A percentile compares a stretch with the other conserved stretches of the same genome.
Conservation (phyloP, 2,888 invertebrate species). For the Anthophora plumipes region DNA sequence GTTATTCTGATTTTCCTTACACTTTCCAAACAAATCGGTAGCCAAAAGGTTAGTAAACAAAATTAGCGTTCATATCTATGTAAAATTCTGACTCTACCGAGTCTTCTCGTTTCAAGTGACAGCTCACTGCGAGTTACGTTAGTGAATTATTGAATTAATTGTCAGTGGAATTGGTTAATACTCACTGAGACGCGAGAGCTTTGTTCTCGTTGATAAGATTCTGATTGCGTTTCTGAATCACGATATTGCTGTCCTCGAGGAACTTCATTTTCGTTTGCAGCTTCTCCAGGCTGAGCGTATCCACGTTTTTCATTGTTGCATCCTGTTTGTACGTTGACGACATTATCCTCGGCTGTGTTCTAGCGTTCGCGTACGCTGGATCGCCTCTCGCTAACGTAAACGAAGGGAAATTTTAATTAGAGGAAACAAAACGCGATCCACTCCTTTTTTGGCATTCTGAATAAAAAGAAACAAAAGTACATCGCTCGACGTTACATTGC, state of each 20-base stretch:
- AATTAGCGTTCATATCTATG: too few species aligned
- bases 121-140: too few species aligned
- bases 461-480: too few species aligned
- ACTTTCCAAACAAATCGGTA: too few species aligned
- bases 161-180: too few species aligned
- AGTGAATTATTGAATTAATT: too few species aligned
- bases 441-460: too few species aligned
- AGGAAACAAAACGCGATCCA: not conserved
- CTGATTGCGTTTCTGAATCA: conserved; percentile 74
- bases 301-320: conserved; percentile 27
- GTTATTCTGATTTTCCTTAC: too few species aligned
- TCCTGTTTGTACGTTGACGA: conserved; percentile 26
- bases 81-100: too few species aligned
- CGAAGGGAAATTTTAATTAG: not conserved
- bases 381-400: conserved; percentile 60
- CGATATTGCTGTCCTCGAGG: conserved; percentile 76
- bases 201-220: conserved; percentile 76
- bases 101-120: too few species aligned
- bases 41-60: too few species aligned
- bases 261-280: conserved; percentile 64
- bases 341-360: conserved; percentile 40
- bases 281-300: conserved; percentile 53
- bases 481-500: too few species aligned
- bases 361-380: conserved; percentile 59
- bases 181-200: conserved; percentile 73